These are phyloP conservation scores for Schmidtea mediterranea DNA, from an alignment of 1,140 invertebrate species.

Conservation along the genomic window DNA sequence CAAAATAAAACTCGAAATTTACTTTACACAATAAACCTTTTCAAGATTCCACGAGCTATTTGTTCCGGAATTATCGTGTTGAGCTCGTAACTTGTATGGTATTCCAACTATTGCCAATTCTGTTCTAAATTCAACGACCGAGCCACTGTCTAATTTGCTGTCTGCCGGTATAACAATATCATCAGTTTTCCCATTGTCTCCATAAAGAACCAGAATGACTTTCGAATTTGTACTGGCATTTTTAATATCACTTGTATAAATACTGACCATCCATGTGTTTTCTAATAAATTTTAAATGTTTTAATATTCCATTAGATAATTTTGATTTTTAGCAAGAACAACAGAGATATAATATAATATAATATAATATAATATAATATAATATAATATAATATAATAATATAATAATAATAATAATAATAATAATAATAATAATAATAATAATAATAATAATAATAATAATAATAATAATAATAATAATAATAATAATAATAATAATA, in stretches of 20 bases:
- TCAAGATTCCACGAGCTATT: conserved; percentile 22
- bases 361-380: too few relatives aligned
- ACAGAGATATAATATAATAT: too few relatives aligned
- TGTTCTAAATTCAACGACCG: conserved; percentile 19
- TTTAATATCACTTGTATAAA: conserved; percentile 18
- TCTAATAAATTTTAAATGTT: conserved; percentile 12
- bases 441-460: too few relatives aligned
- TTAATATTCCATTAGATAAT: background rate
- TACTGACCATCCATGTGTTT: conserved; percentile 18
- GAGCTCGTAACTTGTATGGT: conserved; percentile 22
- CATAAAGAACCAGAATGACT: conserved; percentile 19
- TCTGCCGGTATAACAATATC: conserved; percentile 18
- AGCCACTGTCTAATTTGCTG: conserved; percentile 20
- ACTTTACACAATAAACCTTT: conserved; percentile 14
- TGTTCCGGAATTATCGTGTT: conserved; percentile 21
- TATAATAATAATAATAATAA: too few relatives aligned
- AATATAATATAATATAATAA: too few relatives aligned
- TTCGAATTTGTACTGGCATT: conserved; percentile 22
- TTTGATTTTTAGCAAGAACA: too few relatives aligned
- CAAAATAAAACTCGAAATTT: background rate
- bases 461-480: too few relatives aligned
- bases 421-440: too few relatives aligned
- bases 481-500: too few relatives aligned
- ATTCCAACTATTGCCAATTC: conserved; percentile 17
- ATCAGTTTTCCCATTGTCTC: conserved; percentile 23